Evolutionary conservation across 2,797 vertebrate genomes (phyloP).

Genomic region (Salarias fasciatus): DNA sequence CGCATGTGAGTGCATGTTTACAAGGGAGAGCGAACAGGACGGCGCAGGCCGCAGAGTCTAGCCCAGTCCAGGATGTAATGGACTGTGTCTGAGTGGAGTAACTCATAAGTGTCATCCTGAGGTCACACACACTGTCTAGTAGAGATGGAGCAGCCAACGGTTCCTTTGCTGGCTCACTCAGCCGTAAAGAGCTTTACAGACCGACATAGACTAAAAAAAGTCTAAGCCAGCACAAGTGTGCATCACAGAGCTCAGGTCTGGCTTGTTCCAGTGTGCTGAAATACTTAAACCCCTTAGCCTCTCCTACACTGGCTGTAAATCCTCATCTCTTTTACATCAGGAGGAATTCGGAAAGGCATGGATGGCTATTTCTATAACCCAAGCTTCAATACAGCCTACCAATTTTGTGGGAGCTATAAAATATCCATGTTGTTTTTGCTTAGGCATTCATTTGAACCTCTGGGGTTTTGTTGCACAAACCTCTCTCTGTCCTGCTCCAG

Average conservation of each 20-base stretch:
- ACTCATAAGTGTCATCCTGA: conserved; percentile 67
- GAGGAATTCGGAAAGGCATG: conserved; percentile 35
- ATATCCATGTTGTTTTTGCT: conserved; percentile 36
- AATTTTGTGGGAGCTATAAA: conserved; percentile 25
- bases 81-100: conserved; percentile 71
- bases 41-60: conserved; percentile 48
- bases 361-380: conserved; percentile 34
- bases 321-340: conserved; percentile 45
- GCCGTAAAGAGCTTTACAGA: conserved; percentile 64
- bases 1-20: conserved; percentile 71
- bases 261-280: conserved; percentile 49
- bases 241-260: conserved; percentile 52
- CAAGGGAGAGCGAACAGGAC: conserved; percentile 60
- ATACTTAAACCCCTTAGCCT: conserved; percentile 57
- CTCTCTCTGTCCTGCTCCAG: conserved; percentile 91
- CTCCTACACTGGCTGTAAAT: conserved; percentile 44
- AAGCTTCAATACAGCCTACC: conserved; percentile 14
- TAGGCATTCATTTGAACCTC: conserved; percentile 16
- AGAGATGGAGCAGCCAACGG: conserved; percentile 43
- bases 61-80: conserved; percentile 68
- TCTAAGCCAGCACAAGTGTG: conserved; percentile 57
- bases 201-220: conserved; percentile 50
- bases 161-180: conserved; percentile 49
- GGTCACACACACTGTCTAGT: conserved; percentile 53
- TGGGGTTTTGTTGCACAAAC: conserved; percentile 73